Conservation (phyloP, 2,888 invertebrate species). For the Dolichopus griseipennis region DNA sequence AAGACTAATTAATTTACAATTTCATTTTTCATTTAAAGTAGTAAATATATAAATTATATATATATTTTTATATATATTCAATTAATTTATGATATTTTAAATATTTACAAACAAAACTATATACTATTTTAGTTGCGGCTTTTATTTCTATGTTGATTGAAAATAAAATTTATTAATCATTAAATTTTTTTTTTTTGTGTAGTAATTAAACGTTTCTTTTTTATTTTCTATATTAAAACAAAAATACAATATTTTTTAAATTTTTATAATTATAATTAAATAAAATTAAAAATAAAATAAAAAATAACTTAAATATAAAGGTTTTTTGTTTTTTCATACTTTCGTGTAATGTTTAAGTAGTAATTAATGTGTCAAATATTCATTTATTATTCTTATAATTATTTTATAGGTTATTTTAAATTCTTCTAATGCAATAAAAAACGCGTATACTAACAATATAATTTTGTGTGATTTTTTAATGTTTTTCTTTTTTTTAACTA, state of each 20-base stretch:
- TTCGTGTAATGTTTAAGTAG: not conserved
- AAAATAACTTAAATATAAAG: not conserved
- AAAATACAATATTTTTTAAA: not conserved
- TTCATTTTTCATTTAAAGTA: not conserved
- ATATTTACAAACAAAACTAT: not conserved
- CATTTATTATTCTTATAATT: not conserved
- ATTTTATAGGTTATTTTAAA: not conserved
- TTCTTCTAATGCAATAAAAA: not conserved
- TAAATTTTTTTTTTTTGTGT: too few species aligned
- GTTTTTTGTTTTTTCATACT: not conserved
- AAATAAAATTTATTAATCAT: too few species aligned
- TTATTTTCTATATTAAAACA: not conserved
- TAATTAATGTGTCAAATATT: not conserved
- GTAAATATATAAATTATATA: not conserved
- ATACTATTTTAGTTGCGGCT: not conserved
- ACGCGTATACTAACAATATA: slow-evolving; percentile 4
- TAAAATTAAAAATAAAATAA: not conserved
- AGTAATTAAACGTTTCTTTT: too few species aligned
- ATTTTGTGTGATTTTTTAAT: not conserved
- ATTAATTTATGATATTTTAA: not conserved
- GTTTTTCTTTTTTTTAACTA: not conserved
- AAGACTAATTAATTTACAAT: slow-evolving; percentile 6
- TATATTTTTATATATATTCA: not conserved
- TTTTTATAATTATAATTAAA: not conserved
- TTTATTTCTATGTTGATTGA: not conserved